Percentiles rank a stretch among this genome's conserved stretches.
Conservation (phyloP, 1,140 invertebrate species). For the Anadara kagoshimensis region DNA sequence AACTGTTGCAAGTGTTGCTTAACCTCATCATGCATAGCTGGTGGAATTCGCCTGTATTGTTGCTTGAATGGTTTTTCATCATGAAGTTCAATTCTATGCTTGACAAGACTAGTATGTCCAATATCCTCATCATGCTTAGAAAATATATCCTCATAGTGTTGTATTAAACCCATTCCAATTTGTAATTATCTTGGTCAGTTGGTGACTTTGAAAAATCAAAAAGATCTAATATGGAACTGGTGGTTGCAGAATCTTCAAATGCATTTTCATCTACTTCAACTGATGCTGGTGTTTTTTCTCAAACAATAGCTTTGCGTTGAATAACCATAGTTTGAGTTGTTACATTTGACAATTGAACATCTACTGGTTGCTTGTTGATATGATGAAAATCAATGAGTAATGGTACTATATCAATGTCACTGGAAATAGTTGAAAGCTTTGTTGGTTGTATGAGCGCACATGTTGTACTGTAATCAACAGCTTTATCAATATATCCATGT, state of each 20-base stretch:
- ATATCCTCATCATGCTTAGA: slow-evolving; percentile 1
- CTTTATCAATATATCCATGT: neutral
- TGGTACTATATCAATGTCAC: slow-evolving; percentile 1
- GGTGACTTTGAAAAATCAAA: neutral
- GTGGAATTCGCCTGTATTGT: neutral
- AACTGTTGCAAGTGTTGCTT: neutral
- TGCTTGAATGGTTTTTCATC: slow-evolving; percentile 12
- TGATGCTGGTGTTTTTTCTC: neutral
- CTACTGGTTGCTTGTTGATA: neutral
- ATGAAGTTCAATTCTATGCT: neutral
- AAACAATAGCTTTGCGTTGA: neutral
- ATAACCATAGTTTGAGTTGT: neutral
- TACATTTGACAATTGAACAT: neutral
- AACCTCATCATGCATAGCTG: slow-evolving; percentile 7
- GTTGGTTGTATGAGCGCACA: neutral
- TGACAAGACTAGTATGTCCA: neutral
- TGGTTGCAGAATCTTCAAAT: neutral
- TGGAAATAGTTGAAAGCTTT: neutral
- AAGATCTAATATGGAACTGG: neutral
- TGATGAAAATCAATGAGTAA: neutral
- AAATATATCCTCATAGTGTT: neutral
- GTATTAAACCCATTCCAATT: neutral
- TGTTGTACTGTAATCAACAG: neutral
- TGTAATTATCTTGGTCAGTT: neutral
- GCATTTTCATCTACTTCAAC: neutral